Base-by-base conservation (phyloP, 2,888 invertebrate species). In the Lithophane socia region DNA sequence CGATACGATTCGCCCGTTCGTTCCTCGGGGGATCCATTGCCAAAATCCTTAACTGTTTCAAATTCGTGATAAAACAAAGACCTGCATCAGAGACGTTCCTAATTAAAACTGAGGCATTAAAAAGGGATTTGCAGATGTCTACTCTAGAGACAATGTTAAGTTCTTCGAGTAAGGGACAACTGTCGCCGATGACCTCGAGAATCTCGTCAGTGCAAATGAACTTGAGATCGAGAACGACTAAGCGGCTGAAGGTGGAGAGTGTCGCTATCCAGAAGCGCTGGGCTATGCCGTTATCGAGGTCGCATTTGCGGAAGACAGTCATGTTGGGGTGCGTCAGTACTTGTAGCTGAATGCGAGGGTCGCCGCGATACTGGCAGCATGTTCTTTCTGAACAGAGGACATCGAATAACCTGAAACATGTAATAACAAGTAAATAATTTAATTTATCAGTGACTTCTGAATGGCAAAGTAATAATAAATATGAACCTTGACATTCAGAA, bases 191-290 rank as follows among this genome's bases (percentile, higher is more conserved):
- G 47, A 96, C 93, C 89, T 95, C 89, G 21, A 97, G 94, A 66
- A 97, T 96, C 92, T 97, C 97, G 86, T 97, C 96, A 42, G 97
- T 96, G 85, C 97, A 97, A 84, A 96, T 94, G 86, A 97, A 96
- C 91, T 96, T 97, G 63, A 97, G 94, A 83, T 97, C 96, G 5
- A 97, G 93, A 77, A 96, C 92, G 18, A 94, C 92, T 87, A 97
- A 92, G 73, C 93, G 93, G 77, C 86, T 93, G 82, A 96, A 95
- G 80, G 89, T 93, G 29, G 94, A 92, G 52, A 97, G 91, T 71
- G 91, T 93, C 37, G 93, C 91, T 56, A 95, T 91, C 97, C 97
- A 97, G 90, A 95, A 97, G 67, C 87, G 83, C 77, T 94, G 94
- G 21, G 96, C 94, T 86, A 96, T 94, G 86, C 95, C 90, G 87